Conservation (phyloP, 2,888 invertebrate genomes). For the Papilio gigon region DNA sequence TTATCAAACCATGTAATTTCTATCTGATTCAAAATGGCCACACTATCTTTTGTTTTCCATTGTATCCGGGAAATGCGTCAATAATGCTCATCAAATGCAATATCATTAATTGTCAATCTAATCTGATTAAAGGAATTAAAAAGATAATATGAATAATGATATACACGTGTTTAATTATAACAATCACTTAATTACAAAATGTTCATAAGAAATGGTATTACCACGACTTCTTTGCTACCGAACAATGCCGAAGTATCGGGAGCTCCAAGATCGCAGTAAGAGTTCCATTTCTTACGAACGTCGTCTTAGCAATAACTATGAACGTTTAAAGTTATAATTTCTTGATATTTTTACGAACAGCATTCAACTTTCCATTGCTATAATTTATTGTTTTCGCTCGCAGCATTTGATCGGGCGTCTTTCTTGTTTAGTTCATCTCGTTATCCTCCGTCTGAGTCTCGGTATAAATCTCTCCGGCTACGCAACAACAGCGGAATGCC, state of each 20-base stretch:
- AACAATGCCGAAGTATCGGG: too few relatives aligned
- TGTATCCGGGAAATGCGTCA: not conserved
- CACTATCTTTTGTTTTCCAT: not conserved
- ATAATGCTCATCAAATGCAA: not conserved
- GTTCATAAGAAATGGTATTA: too few relatives aligned
- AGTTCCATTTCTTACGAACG: too few relatives aligned
- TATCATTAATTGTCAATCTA: not conserved
- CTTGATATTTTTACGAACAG: conserved; percentile 32
- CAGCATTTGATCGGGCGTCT: conserved; percentile 45
- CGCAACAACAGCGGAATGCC: conserved; percentile 55
- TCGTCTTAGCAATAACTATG: too few relatives aligned
- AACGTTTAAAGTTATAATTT: too few relatives aligned
- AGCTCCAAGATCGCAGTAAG: too few relatives aligned
- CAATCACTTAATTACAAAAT: too few relatives aligned
- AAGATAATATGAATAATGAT: not conserved
- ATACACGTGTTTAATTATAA: not conserved
- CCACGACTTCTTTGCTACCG: too few relatives aligned
- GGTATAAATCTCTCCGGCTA: conserved; percentile 60
- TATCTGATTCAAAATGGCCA: not conserved
- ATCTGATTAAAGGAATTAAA: too few relatives aligned
- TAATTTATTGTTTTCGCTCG: conserved; percentile 51
- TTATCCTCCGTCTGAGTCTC: conserved; percentile 50
- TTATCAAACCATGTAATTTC: not conserved
- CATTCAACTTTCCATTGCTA: conserved; percentile 43
- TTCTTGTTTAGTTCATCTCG: conserved; percentile 51